Conservation (phyloP, 2,888 invertebrate species). For the Trimorus sp. region DNA sequence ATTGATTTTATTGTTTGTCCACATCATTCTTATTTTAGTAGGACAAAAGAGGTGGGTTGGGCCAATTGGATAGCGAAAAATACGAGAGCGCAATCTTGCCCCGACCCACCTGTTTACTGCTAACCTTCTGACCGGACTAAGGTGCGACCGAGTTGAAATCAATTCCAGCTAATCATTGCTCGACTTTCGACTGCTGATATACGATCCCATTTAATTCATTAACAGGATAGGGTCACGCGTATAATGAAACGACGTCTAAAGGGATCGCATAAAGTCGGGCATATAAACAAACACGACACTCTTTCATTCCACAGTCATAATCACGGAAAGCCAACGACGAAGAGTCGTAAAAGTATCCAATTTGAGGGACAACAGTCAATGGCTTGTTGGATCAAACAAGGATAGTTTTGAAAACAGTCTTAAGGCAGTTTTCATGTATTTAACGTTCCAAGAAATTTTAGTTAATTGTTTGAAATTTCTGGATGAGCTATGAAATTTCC, state of each 20-base stretch:
- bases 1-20: slow-evolving; percentile 38
- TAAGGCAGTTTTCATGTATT: no score
- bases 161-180: slow-evolving; percentile 69
- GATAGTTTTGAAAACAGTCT: no score
- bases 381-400: no score
- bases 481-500: no score
- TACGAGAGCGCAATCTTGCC: slow-evolving; percentile 57
- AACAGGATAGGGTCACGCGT: slow-evolving; percentile 39
- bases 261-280: background rate
- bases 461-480: no score
- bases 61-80: slow-evolving; percentile 70
- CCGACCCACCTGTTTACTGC: slow-evolving; percentile 65
- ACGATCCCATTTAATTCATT: slow-evolving; percentile 60
- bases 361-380: no score
- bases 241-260: slow-evolving; percentile 8
- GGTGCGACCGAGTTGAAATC: slow-evolving; percentile 72
- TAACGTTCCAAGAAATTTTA: no score
- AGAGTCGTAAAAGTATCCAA: no score
- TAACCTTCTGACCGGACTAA: slow-evolving; percentile 64
- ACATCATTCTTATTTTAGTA: slow-evolving; percentile 39
- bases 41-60: slow-evolving; percentile 68
- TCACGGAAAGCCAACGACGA: no score
- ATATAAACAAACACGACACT: slow-evolving; percentile 1
- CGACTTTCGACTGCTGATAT: slow-evolving; percentile 49
- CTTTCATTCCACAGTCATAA: no score